Evolutionary conservation across 2,113 vertebrate species (phyloP).

Genomic region (Chaetodon auriga): DNA sequence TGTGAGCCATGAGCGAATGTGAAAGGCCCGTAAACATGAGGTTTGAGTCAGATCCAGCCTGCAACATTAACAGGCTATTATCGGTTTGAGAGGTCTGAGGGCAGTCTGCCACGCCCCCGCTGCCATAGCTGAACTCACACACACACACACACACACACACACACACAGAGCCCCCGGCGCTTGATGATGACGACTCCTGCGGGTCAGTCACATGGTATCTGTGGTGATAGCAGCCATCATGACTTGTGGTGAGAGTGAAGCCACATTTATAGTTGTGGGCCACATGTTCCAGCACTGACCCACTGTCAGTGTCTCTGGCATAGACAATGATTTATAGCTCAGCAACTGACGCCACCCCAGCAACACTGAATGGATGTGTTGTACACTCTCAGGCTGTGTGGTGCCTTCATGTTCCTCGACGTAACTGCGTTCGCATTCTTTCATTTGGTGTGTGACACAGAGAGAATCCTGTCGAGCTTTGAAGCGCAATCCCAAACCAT

Average conservation of each 20-base stretch:
- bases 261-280: not conserved
- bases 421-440: not conserved
- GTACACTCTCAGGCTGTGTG: not conserved
- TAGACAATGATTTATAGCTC: not conserved
- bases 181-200: not conserved
- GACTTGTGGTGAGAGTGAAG: not conserved
- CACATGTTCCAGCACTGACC: not conserved
- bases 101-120: conserved; percentile 33
- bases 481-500: not conserved
- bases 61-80: conserved; percentile 32
- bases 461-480: not conserved
- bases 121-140: conserved; percentile 7
- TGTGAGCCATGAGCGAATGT: conserved; percentile 22
- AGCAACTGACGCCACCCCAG: not conserved
- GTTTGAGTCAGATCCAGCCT: conserved; percentile 19
- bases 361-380: not conserved
- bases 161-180: conserved; percentile 10
- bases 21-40: conserved; percentile 41
- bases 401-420: not conserved
- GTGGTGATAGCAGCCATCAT: conserved; percentile 9
- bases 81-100: conserved; percentile 18
- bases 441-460: not conserved
- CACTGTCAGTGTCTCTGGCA: not conserved
- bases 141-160: not conserved
- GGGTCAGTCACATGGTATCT: not conserved